Base-by-base conservation (phyloP, 2,113 vertebrate species). In the Tringa solitaria region DNA sequence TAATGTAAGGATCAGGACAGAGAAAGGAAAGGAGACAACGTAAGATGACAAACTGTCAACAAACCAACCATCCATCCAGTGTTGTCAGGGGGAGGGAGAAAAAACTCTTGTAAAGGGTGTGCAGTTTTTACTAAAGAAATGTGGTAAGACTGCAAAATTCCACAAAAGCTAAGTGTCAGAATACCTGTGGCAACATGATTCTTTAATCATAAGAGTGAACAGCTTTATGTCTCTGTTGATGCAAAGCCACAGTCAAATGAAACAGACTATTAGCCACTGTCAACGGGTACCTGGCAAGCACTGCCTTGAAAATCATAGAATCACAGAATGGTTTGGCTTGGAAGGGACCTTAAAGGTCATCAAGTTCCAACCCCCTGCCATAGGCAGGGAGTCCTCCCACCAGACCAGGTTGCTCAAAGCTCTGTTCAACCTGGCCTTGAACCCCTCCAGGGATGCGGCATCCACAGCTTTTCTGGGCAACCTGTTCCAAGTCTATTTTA, bases 71-170 rank as follows among this genome's bases (percentile, higher is more conserved):
- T 17, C 65, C 39, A 56, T 14, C 3, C 27, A 60, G 4, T 2
- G 3, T 4, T 37, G 6, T 10, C 14, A 33, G 39, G 3, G 30
- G 6, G 8, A 51, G 10, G 26, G 6, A 77, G 6, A 8, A 28
- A 30, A 48, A 73, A 37, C 2, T 0, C 8, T 54, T 7, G 1
- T 12, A 12, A 51, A 65, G 17, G 3, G 12, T 15, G 8, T 12
- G 6, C 19, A 37, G 12, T 63, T 92, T 87, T 50, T 16, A 39
- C 32, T 41, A 8, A 53, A 67, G 27, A 78, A 72, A 61, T 11
- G 2, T 10, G 41, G 33, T 41, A 67, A 84, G 35, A 43, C 77
- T 12, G 16, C 27, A 74, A 56, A 86, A 73, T 18, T 68, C 28
- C 35, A 73, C 57, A 64, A 65, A 73, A 86, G 20, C 6, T 20